Evolutionary conservation across 2,888 invertebrate genomes (phyloP).

Genomic region (Eubasilissa splendida): DNA sequence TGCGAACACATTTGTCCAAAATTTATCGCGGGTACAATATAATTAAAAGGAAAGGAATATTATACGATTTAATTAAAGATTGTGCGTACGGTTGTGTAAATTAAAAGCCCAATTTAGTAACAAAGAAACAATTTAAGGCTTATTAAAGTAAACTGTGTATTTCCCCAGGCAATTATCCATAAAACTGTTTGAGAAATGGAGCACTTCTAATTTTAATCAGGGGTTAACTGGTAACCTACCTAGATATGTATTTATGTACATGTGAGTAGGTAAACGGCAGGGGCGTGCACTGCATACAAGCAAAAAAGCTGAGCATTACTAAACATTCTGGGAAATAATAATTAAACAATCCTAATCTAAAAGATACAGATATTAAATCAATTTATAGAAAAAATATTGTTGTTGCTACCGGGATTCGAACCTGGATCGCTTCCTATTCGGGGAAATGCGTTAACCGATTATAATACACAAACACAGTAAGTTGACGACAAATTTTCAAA

Average conservation of each 20-base stretch:
- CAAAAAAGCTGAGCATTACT: too few species aligned
- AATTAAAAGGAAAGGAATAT: constrained; percentile 6
- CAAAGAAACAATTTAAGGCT: constrained; percentile 29
- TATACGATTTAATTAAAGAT: constrained; percentile 23
- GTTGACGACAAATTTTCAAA: too few species aligned
- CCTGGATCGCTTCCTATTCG: too few species aligned
- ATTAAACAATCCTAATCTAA: too few species aligned
- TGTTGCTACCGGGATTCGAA: too few species aligned
- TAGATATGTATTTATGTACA: neutral
- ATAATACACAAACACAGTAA: too few species aligned
- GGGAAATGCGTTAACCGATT: too few species aligned
- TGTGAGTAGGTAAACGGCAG: neutral
- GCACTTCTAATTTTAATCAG: constrained; percentile 35
- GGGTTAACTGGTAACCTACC: constrained; percentile 7
- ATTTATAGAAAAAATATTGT: too few species aligned
- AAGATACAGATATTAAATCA: too few species aligned
- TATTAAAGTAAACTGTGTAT: constrained; percentile 23
- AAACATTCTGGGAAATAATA: too few species aligned
- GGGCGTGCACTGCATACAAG: too few species aligned
- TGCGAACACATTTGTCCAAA: neutral
- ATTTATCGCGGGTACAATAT: constrained; percentile 5
- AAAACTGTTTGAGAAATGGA: constrained; percentile 31
- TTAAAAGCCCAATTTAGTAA: constrained; percentile 29
- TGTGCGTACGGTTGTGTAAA: constrained; percentile 12
- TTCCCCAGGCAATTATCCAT: constrained; percentile 30